Evolutionary conservation across 2,888 invertebrate species (phyloP).

Genomic region (Priocnemis perturbator): DNA sequence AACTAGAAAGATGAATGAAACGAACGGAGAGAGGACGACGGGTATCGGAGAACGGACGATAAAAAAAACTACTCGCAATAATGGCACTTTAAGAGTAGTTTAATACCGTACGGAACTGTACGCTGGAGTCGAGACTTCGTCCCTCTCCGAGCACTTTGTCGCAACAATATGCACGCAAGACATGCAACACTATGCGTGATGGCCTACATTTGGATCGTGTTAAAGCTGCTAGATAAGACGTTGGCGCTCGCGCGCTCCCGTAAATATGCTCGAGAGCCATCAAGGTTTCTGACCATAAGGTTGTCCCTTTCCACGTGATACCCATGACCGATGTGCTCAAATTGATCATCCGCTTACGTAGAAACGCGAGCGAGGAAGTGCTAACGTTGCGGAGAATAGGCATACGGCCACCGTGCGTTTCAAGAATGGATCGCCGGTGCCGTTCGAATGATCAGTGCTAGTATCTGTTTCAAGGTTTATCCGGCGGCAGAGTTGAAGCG

Average conservation of each 20-base stretch:
- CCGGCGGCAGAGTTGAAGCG: too few relatives aligned
- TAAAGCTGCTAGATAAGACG: slow-evolving; percentile 33
- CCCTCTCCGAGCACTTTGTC: neutral
- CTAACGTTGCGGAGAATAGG: too few relatives aligned
- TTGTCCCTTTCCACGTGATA: too few relatives aligned
- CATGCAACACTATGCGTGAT: slow-evolving; percentile 37
- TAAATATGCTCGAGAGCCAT: slow-evolving; percentile 26
- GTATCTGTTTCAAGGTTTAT: too few relatives aligned
- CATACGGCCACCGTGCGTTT: too few relatives aligned
- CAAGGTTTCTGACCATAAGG: too few relatives aligned
- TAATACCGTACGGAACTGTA: slow-evolving; percentile 8
- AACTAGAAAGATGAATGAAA: neutral
- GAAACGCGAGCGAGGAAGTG: too few relatives aligned
- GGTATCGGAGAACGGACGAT: neutral
- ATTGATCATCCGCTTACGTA: too few relatives aligned
- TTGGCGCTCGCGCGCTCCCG: slow-evolving; percentile 7
- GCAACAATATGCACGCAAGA: slow-evolving; percentile 35
- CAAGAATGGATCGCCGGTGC: too few relatives aligned
- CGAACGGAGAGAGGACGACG: neutral
- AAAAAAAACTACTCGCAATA: slow-evolving; percentile 14
- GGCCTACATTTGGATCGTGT: slow-evolving; percentile 39
- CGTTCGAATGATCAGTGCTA: too few relatives aligned
- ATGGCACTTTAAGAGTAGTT: slow-evolving; percentile 25
- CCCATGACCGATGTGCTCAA: too few relatives aligned
- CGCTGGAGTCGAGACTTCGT: neutral